These are phyloP conservation scores for Bungarus multicinctus DNA, from an alignment of 2,113 vertebrate genomes.

Conservation along the genomic window DNA sequence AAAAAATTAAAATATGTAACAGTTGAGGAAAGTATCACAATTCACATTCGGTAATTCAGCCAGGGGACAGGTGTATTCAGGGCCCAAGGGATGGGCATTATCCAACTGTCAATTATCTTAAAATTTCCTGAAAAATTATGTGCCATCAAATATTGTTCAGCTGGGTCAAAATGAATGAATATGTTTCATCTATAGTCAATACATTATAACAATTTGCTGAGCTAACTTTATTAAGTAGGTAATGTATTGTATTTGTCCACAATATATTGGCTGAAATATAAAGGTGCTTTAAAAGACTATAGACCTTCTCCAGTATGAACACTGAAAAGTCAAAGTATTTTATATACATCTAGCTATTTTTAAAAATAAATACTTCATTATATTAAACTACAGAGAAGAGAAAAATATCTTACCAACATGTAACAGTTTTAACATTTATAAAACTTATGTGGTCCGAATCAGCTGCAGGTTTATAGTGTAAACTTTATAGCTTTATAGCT, in stretches of 20 bases:
- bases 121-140: not conserved
- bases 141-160: not conserved
- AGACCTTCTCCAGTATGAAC: not conserved
- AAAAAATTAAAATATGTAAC: not conserved
- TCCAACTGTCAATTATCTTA: not conserved
- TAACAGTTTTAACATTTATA: not conserved
- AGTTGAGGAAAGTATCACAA: not conserved
- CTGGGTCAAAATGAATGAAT: not conserved
- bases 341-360: not conserved
- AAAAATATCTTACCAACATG: not conserved
- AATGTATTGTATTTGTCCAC: not conserved
- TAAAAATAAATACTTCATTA: not conserved
- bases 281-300: too few relatives aligned
- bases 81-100: not conserved
- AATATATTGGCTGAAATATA: not conserved
- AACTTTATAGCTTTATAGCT: not conserved
- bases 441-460: not conserved
- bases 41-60: not conserved
- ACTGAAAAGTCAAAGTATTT: not conserved
- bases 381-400: not conserved
- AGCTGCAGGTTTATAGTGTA: not conserved
- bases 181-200: not conserved
- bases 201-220: not conserved
- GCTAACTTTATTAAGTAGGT: not conserved
- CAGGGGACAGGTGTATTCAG: not conserved